Conservation (phyloP, 2,888 invertebrate species). For the Nemotelus pantherinus region DNA sequence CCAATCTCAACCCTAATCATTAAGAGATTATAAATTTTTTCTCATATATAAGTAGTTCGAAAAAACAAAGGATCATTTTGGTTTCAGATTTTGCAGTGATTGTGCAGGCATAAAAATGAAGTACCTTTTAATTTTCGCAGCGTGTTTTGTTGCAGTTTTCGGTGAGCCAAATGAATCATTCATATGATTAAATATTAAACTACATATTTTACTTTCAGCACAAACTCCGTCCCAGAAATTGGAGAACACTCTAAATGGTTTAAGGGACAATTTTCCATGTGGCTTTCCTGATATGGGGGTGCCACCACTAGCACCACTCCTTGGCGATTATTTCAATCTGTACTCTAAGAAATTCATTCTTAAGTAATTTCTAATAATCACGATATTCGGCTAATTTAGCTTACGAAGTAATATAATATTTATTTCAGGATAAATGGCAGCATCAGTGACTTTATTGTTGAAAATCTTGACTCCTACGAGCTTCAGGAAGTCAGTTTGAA, state of each 20-base stretch:
- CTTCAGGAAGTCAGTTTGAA: constrained; percentile 56
- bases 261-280: constrained; percentile 60
- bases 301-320: constrained; percentile 58
- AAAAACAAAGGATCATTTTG: no score
- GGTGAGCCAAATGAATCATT: not conserved
- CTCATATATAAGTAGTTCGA: no score
- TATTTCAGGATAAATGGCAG: constrained; percentile 19
- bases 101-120: not conserved
- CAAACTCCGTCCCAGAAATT: constrained; percentile 27
- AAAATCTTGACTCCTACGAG: constrained; percentile 58
- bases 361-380: not conserved
- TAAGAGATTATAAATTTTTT: no score
- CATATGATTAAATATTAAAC: not conserved
- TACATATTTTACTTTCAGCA: not conserved
- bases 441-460: not conserved
- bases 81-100: no score
- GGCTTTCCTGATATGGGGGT: constrained; percentile 57
- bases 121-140: constrained; percentile 1
- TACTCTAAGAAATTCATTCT: constrained; percentile 3
- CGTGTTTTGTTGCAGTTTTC: constrained; percentile 1
- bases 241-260: constrained; percentile 55
- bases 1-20: no score
- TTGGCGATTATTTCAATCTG: constrained; percentile 16
- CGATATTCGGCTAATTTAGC: not conserved
- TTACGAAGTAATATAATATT: not conserved